Conservation (phyloP, 1,140 invertebrate species). For the Sinonovacula constricta region DNA sequence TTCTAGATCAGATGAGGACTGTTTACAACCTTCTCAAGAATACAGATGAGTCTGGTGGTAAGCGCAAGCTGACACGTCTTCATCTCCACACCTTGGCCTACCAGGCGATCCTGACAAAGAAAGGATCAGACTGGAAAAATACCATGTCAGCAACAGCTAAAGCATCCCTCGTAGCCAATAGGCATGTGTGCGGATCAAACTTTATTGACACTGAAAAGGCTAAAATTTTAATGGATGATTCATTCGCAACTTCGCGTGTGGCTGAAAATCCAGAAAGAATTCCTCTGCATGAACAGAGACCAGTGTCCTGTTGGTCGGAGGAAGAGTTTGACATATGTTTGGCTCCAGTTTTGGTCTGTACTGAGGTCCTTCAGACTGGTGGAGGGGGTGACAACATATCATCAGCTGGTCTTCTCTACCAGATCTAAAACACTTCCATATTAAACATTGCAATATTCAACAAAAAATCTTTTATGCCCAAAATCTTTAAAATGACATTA, state of each 20-base stretch:
- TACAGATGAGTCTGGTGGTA: constrained; percentile 63
- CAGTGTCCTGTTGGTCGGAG: constrained; percentile 92
- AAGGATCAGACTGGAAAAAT: constrained; percentile 82
- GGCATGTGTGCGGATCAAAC: constrained; percentile 90
- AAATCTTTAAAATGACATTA: too few relatives aligned
- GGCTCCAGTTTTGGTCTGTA: constrained; percentile 91
- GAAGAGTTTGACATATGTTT: constrained; percentile 86
- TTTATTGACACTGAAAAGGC: constrained; percentile 86
- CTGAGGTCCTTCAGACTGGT: constrained; percentile 88
- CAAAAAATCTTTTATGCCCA: too few relatives aligned
- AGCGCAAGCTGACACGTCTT: constrained; percentile 85
- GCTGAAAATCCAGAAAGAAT: constrained; percentile 61
- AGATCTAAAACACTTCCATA: too few relatives aligned
- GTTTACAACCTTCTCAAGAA: constrained; percentile 81
- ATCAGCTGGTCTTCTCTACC: constrained; percentile 88
- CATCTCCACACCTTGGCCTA: constrained; percentile 93
- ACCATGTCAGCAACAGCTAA: constrained; percentile 89
- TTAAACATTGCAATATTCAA: too few relatives aligned
- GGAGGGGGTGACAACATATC: constrained; percentile 95
- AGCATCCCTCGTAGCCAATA: constrained; percentile 89
- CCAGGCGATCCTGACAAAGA: constrained; percentile 88
- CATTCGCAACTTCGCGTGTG: constrained; percentile 85
- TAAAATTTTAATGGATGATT: constrained; percentile 89
- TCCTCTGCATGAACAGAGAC: constrained; percentile 74
- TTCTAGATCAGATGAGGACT: constrained; percentile 90